Evolutionary conservation across 2,113 vertebrate genomes (phyloP), one percentile per base, ranked within the genome.

Genomic region (Cololabis saira): DNA sequence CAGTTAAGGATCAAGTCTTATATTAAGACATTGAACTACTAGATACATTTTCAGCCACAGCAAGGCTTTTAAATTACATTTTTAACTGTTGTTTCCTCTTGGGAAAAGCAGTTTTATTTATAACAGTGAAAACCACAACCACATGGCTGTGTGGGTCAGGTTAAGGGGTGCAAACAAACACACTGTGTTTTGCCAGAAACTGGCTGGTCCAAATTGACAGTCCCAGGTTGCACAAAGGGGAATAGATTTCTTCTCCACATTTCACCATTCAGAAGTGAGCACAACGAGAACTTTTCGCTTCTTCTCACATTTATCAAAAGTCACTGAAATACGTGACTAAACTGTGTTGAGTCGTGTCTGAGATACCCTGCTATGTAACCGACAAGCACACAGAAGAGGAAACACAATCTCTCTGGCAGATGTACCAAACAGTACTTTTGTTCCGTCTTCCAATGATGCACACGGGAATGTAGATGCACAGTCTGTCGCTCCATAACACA

Each of bases 341-440:
- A 69, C 33, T 22, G 12, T 12, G 55, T 43, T 40, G 16, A 50
- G 42, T 55, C 3, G 4, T 42, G 62, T 51, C 21, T 71, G 33
- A 60, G 17, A 51, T 40, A 2, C 27, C 19, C 50, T 5, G 12
- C 43, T 44, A 57, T 50, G 44, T 37, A 24, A 33, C 16, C 60
- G 44, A 65, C 54, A 66, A 67, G 27, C 18, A 44, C 40, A 33
- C 54, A 21, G 40, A 47, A 18, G 5, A 47, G 33, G 42, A 67
- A 60, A 51, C 19, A 47, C 54, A 57, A 67, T 60, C n/a, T 54
- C 16, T 54, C 3, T 66, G 62, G 68, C 52, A 72, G 49, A 57
- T 52, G 8, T 49, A 42, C 17, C 53, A 69, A 75, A 63, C 60
- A 73, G 50, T 9, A 42, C 12, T 56, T 69, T 47, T 53, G 40